Percentiles rank a stretch among this genome's conserved stretches.
Conservation (phyloP, 1,140 invertebrate species). For the Drosophila quadrilineata region DNA sequence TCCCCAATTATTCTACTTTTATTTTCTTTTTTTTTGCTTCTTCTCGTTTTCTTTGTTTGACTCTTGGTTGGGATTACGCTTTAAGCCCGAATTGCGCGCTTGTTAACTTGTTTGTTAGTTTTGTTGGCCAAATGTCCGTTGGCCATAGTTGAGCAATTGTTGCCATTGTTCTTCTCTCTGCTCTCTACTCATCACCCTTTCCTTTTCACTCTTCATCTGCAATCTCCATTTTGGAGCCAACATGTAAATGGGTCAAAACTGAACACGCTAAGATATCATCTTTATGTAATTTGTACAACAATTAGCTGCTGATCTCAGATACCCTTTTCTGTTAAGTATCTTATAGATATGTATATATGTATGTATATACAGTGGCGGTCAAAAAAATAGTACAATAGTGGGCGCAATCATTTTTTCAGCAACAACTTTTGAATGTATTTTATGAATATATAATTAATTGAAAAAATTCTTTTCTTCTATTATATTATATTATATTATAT, state of each 20-base stretch:
- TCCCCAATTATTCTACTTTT: neutral
- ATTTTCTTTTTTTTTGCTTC: neutral
- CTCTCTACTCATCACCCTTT: neutral
- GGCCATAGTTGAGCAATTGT: constrained; percentile 20
- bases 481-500: too few relatives aligned
- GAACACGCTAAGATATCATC: neutral
- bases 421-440: too few relatives aligned
- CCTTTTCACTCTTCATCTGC: neutral
- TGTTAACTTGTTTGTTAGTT: constrained; percentile 15
- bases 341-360: too few relatives aligned
- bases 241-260: constrained; percentile 29
- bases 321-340: too few relatives aligned
- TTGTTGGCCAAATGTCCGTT: constrained; percentile 21
- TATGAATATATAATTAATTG: too few relatives aligned
- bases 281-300: constrained; percentile 13
- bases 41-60: neutral
- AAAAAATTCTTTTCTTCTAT: too few relatives aligned
- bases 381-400: too few relatives aligned
- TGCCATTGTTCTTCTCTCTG: constrained; percentile 21
- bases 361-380: too few relatives aligned
- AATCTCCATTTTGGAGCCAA: neutral
- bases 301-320: constrained; percentile 13
- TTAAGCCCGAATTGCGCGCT: constrained; percentile 10
- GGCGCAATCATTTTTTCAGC: too few relatives aligned
- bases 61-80: constrained; percentile 24